Evolutionary conservation across 2,888 invertebrate species (phyloP).

Genomic region (Biston stratarius): DNA sequence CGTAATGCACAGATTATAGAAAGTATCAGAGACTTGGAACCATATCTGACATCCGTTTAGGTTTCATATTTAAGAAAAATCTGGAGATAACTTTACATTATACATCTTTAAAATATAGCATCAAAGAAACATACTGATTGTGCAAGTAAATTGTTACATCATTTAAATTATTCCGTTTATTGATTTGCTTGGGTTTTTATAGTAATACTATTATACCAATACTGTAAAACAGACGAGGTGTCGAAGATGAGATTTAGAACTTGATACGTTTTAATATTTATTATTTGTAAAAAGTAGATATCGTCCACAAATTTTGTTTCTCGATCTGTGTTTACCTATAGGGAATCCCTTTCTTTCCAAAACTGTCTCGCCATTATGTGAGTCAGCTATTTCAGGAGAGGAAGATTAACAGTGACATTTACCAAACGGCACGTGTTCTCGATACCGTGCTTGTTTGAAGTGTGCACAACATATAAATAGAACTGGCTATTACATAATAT

Average conservation of each 20-base stretch:
- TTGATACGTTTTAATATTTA: too few relatives aligned
- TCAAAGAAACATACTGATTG: not conserved
- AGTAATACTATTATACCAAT: too few relatives aligned
- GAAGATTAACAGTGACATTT: conserved; percentile 82
- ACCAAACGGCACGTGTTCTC: conserved; percentile 72
- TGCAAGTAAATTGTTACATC: too few relatives aligned
- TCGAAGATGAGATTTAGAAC: too few relatives aligned
- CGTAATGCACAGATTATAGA: conserved; percentile 59
- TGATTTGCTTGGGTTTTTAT: too few relatives aligned
- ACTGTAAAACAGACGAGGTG: too few relatives aligned
- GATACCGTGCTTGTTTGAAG: conserved; percentile 16
- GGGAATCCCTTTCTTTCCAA: conserved; percentile 82
- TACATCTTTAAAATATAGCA: not conserved
- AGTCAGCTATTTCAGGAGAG: conserved; percentile 84
- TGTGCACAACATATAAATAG: conserved; percentile 1
- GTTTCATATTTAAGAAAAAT: not conserved
- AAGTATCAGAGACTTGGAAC: conserved; percentile 52
- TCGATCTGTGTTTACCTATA: not conserved
- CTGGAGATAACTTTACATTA: not conserved
- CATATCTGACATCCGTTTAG: conserved; percentile 33
- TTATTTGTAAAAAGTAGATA: too few relatives aligned
- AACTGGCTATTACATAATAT: not conserved
- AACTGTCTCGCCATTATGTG: conserved; percentile 76
- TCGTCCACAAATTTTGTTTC: too few relatives aligned
- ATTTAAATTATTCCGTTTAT: too few relatives aligned